Base-by-base conservation (phyloP, 2,113 vertebrate genomes). In the Ceratotherium simum region DNA sequence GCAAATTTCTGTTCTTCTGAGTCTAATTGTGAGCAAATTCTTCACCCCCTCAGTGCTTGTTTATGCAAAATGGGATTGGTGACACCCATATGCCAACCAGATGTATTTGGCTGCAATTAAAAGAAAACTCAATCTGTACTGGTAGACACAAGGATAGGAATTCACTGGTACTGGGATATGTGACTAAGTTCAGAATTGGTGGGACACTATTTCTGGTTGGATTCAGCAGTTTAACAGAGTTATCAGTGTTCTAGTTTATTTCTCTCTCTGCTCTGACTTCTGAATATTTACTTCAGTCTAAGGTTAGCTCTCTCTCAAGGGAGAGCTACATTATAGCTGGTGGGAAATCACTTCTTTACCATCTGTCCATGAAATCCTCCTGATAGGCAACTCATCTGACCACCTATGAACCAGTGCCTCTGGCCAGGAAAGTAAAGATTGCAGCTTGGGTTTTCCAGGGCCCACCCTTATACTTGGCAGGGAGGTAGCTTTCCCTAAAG, bases 41-140 rank as follows among this genome's bases (percentile, higher is more conserved):
- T 67, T 65, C 23, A 42, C 13, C 23, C 27, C 9, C 23, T 39
- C 17, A 0, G 4, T 73, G 39, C 9, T 84, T 84, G 56, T 31
- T 93, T 83, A 27, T 48, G 48, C 64, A 96, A 27, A 25, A 33
- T 62, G 21, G n/a, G n/a, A 33, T 60, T 96, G 20, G 69, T 39
- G 31, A 39, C 14, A 36, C 10, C 51, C 29, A 58, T 8, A 90
- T 36, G 16, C 10, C 31, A 60, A 60, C 6, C 6, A n/a, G 31
- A 42, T 88, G 11, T 72, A 27, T 84, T 94, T 95, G 88, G 36
- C 39, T 79, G 1, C 36, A 64, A 39, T 56, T 69, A 65, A 72
- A 14, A 83, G n/a, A 51, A 87, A 96, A 48, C 4, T 13, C 39
- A 23, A 3, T 58, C 42, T 93, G 46, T 65, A 64, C 31, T 51